phyloP scores from a whole-genome alignment of 1,140 invertebrate species.

The Fopius arisanus region DNA sequence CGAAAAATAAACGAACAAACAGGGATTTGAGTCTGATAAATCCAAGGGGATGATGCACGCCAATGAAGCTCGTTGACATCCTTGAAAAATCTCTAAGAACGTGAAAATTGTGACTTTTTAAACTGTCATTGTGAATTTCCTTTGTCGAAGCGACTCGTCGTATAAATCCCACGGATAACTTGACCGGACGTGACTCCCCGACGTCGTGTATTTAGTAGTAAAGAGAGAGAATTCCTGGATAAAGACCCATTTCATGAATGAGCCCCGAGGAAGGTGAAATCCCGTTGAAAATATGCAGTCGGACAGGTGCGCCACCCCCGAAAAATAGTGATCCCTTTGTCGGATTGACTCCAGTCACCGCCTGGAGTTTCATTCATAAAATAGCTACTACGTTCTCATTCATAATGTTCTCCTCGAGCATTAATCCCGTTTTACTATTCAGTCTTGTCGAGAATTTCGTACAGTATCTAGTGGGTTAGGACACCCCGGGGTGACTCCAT shows the following conservation, averaged over 20 bases:
- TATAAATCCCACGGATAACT: background rate
- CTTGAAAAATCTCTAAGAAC: background rate
- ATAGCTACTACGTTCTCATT: background rate
- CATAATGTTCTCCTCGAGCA: constrained; percentile 1
- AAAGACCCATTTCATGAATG: background rate
- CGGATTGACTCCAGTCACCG: background rate
- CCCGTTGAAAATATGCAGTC: background rate
- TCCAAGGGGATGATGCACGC: background rate
- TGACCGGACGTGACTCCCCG: background rate
- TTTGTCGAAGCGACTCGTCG: background rate
- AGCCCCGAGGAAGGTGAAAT: background rate
- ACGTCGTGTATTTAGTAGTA: background rate
- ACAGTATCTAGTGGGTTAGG: no score
- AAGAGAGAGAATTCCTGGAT: background rate
- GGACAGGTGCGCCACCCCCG: constrained; percentile 1
- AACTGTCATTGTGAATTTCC: background rate
- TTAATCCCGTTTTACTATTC: constrained; percentile 8
- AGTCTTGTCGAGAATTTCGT: background rate
- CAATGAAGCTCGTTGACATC: background rate
- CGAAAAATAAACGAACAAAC: no score
- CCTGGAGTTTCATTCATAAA: constrained; percentile 1
- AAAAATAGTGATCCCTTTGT: constrained; percentile 6
- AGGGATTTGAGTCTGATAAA: background rate
- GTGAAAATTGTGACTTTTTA: background rate
- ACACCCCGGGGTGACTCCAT: no score